These are phyloP conservation scores for Tenthredo notha DNA, from an alignment of 2,888 invertebrate genomes.

Conservation along the genomic window DNA sequence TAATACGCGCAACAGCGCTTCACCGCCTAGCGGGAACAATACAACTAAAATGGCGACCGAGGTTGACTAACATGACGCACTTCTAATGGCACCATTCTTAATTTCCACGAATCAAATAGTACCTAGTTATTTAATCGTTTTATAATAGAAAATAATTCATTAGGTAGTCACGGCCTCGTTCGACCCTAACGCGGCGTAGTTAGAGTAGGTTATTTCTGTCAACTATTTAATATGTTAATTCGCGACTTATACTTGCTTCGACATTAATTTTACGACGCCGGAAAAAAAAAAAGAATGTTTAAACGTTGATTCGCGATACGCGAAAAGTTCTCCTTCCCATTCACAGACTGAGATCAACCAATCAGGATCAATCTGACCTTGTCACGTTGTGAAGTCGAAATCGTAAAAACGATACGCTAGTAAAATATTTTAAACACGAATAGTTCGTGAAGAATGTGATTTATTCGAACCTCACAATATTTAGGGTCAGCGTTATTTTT, in stretches of 20 bases:
- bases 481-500: neutral
- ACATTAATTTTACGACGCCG: neutral
- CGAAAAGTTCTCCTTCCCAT: neutral
- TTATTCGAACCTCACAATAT: neutral
- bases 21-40: constrained; percentile 43
- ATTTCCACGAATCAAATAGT: neutral
- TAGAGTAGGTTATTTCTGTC: neutral
- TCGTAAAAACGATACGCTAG: neutral
- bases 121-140: neutral
- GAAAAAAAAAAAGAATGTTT: neutral
- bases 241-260: neutral
- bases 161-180: neutral
- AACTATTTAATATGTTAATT: neutral
- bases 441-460: neutral
- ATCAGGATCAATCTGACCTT: constrained; percentile 18
- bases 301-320: neutral
- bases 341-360: neutral
- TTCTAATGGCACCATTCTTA: constrained; percentile 6
- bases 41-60: constrained; percentile 46
- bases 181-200: neutral
- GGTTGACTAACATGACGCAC: constrained; percentile 9
- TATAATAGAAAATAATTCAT: neutral
- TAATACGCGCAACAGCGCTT: constrained; percentile 48
- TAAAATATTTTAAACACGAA: neutral
- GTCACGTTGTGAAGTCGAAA: constrained; percentile 9